Base-by-base conservation (phyloP, 2,888 invertebrate genomes). In the Andrena praecox region DNA sequence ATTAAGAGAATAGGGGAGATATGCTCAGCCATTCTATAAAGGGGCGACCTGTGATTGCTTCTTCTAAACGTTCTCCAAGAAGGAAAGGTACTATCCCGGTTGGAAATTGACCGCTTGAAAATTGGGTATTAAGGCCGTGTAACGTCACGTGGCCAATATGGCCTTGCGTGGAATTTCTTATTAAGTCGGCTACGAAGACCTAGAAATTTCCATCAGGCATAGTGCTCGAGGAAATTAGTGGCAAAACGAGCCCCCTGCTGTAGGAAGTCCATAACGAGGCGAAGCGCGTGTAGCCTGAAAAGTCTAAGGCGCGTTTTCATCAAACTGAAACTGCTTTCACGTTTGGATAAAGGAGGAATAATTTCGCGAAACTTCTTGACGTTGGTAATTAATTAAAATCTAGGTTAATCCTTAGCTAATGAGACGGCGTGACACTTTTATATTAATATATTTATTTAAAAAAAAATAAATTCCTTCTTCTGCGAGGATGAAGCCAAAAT, bases 71-170 rank as follows among this genome's bases (percentile, higher is more conserved):
- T 67, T 62, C 67, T 24, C 60, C 35, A 35, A 31, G 27, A 24
- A 48, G 12, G 7, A 20, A 35, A 68, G 72, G 63, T 20, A 80
- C 73, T 64, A 73, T 29, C 64, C 80, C 2, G 27, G 60, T 68
- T 63, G 67, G 80, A 68, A 80, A 80, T 72, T 80, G 80, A 80
- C 80, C 80, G 73, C 64, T 60, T 48, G 73, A 66, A 80, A 80
- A 81, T 81, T 80, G 81, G 60, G 74, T 81, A 81, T 80, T 66
- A 82, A 74, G 80, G 33, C 63, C 35, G n/a, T 77, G 79, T 79
- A 70, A 79, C 64, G 77, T 79, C 78, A 35, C 77, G 60, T n/a
- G 69, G 77, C 42, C n/a, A 50, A 70, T 70, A 60, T 16, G 48
- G 35, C 35, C 59, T 78, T 50, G 79, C 79, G 70, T 66, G 79